Conservation (phyloP, 2,113 vertebrate genomes). For the pig (Sus scrofa) region T2T-Sscrofa CM000825.6:57115001-57115500, state of each 20-base stretch:
- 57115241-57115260: background rate
- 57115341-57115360: background rate
- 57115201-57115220: background rate
- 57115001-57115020: background rate
- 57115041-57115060: slow-evolving; percentile 42
- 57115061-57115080: slow-evolving; percentile 19
- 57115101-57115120: slow-evolving; percentile 57
- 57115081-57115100: background rate
- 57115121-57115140: background rate
- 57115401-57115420: background rate
- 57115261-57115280: background rate
- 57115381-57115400: background rate
- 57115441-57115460: background rate
- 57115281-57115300: background rate
- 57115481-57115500: background rate
- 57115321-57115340: background rate
- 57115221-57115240: background rate
- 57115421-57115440: background rate
- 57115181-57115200: background rate
- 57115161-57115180: background rate
- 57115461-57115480: background rate
- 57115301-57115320: background rate
- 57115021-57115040: background rate
- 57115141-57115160: background rate
- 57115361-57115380: background rate